These are phyloP conservation scores for Hemibates koningsi DNA, from an alignment of 2,113 vertebrate genomes.

Conservation along the genomic window DNA sequence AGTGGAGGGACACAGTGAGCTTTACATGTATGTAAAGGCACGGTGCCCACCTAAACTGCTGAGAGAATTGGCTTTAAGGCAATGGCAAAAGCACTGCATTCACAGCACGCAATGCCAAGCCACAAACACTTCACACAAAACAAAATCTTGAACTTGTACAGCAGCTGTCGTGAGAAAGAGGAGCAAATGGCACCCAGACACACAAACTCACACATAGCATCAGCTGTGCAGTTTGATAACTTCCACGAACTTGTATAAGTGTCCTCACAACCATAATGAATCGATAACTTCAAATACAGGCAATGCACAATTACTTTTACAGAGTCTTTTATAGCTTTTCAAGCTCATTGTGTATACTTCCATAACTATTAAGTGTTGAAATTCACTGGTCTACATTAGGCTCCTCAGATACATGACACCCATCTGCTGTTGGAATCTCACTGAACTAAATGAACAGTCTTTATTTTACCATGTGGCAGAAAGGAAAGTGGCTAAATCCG, in stretches of 20 bases:
- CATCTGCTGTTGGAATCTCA: background rate
- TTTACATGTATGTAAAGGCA: background rate
- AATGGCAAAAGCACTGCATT: background rate
- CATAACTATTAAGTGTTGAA: background rate
- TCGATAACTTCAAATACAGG: background rate
- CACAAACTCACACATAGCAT: background rate
- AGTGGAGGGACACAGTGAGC: background rate
- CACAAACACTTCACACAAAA: constrained; percentile 53
- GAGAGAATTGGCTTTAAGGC: constrained; percentile 4
- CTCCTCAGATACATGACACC: background rate
- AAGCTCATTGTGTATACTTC: background rate
- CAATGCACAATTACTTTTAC: background rate
- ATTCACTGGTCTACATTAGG: background rate
- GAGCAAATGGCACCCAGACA: constrained; percentile 40
- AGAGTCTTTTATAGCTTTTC: background rate
- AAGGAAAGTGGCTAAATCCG: background rate
- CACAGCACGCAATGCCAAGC: constrained; percentile 2
- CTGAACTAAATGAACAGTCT: background rate
- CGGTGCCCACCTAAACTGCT: background rate
- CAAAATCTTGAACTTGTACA: constrained; percentile 39
- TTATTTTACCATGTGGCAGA: background rate
- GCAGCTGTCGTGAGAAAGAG: constrained; percentile 59
- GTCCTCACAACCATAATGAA: background rate
- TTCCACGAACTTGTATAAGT: background rate
- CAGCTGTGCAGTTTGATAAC: constrained; percentile 22